Percentiles rank a stretch among this genome's conserved stretches.
These are phyloP conservation scores for Camptogramma bilineatum DNA, from an alignment of 2,888 invertebrate genomes.

Conservation along the genomic window DNA sequence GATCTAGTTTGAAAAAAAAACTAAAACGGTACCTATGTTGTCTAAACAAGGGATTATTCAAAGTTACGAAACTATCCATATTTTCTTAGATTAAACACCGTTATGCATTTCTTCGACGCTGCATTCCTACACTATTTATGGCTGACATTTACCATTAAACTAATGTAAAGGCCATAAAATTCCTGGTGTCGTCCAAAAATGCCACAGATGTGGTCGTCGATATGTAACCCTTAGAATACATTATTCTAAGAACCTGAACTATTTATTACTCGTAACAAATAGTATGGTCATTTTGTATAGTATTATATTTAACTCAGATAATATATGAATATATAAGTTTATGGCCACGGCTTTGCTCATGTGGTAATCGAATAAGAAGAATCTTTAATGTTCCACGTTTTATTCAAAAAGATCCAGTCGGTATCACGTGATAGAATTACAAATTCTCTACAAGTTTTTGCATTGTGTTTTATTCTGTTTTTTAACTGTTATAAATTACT, in stretches of 20 bases:
- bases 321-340: no score
- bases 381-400: no score
- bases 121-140: slow-evolving; percentile 40
- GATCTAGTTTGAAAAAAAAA: no score
- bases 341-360: no score
- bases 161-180: slow-evolving; percentile 36
- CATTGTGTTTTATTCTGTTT: no score
- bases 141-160: slow-evolving; percentile 34
- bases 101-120: slow-evolving; percentile 37
- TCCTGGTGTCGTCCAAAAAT: slow-evolving; percentile 31
- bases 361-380: no score
- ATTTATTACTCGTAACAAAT: slow-evolving; percentile 22
- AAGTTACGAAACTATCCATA: slow-evolving; percentile 6
- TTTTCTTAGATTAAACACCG: slow-evolving; percentile 19
- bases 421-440: no score
- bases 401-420: no score
- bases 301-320: slow-evolving; percentile 9
- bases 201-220: slow-evolving; percentile 29
- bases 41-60: background rate
- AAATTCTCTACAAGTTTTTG: no score
- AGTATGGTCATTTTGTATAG: slow-evolving; percentile 11
- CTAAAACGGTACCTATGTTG: no score
- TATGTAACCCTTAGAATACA: slow-evolving; percentile 20
- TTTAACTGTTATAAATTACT: no score
- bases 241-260: slow-evolving; percentile 8